Conservation (phyloP, 2,113 vertebrate species). For the Salvelinus namaycush region DNA sequence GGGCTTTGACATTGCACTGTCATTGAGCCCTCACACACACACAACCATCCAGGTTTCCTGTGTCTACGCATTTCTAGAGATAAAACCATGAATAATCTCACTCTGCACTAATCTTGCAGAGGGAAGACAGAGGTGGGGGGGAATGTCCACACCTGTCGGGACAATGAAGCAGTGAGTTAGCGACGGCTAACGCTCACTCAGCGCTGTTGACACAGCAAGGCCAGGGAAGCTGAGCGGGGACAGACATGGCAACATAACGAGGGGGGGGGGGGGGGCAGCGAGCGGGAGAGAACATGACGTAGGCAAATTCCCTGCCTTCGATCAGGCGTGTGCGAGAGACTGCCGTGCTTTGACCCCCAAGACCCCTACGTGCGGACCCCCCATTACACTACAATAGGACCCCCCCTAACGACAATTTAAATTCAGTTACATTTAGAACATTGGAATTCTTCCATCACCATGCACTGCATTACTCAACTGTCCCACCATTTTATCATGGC, state of each 20-base stretch:
- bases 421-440: slow-evolving; percentile 25
- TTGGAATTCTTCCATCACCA: background rate
- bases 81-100: background rate
- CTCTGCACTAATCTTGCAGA: background rate
- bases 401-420: background rate
- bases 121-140: background rate
- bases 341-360: slow-evolving; percentile 34
- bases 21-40: slow-evolving; percentile 6
- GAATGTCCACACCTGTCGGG: background rate
- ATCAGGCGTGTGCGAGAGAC: slow-evolving; percentile 55
- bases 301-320: slow-evolving; percentile 69
- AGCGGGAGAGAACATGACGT: slow-evolving; percentile 42
- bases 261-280: slow-evolving; percentile 22
- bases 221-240: background rate
- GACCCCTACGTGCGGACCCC: background rate
- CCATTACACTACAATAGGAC: slow-evolving; percentile 26
- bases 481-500: slow-evolving; percentile 62
- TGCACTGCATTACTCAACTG: background rate
- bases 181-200: slow-evolving; percentile 4
- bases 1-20: slow-evolving; percentile 20
- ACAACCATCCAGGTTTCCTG: slow-evolving; percentile 1
- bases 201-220: slow-evolving; percentile 10
- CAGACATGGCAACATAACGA: slow-evolving; percentile 1
- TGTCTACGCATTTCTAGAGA: background rate
- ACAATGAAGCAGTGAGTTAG: background rate